Conservation (phyloP, 2,113 vertebrate genomes). For the Lamprologus speciosus region DNA sequence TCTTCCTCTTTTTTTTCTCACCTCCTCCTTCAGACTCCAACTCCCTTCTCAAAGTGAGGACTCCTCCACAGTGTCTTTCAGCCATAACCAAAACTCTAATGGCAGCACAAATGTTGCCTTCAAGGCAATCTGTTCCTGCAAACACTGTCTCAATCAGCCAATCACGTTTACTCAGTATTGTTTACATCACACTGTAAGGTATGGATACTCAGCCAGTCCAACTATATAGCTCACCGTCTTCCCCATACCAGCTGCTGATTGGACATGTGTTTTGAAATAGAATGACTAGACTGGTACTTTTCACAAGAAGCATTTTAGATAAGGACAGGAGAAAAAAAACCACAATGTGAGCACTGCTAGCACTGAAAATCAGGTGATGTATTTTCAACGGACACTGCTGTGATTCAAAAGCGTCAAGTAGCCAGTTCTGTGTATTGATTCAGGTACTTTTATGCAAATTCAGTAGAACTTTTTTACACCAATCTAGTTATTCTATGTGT, state of each 20-base stretch:
- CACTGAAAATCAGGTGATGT: conserved; percentile 68
- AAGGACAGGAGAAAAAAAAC: not conserved
- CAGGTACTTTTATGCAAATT: conserved; percentile 80
- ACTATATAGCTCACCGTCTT: conserved; percentile 69
- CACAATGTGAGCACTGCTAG: conserved; percentile 57
- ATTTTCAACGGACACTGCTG: conserved; percentile 71
- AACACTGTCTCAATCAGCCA: conserved; percentile 66
- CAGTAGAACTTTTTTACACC: conserved; percentile 63
- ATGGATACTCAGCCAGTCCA: conserved; percentile 67
- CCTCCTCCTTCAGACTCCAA: conserved; percentile 42
- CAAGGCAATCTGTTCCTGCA: conserved; percentile 63
- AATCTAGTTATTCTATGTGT: conserved; percentile 73
- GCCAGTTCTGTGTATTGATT: conserved; percentile 69
- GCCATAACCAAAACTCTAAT: conserved; percentile 76
- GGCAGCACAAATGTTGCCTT: conserved; percentile 61
- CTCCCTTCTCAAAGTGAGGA: conserved; percentile 60
- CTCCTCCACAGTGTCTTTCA: conserved; percentile 51
- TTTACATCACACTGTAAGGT: conserved; percentile 73
- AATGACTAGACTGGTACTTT: conserved; percentile 69
- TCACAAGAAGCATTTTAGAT: conserved; percentile 56
- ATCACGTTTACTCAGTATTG: conserved; percentile 73
- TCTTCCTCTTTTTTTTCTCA: not conserved
- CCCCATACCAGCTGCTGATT: conserved; percentile 72
- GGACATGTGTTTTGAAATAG: conserved; percentile 60
- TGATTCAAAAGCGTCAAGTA: conserved; percentile 71